Conservation (phyloP, 2,113 vertebrate genomes). For the Toxotes chatareus region DNA sequence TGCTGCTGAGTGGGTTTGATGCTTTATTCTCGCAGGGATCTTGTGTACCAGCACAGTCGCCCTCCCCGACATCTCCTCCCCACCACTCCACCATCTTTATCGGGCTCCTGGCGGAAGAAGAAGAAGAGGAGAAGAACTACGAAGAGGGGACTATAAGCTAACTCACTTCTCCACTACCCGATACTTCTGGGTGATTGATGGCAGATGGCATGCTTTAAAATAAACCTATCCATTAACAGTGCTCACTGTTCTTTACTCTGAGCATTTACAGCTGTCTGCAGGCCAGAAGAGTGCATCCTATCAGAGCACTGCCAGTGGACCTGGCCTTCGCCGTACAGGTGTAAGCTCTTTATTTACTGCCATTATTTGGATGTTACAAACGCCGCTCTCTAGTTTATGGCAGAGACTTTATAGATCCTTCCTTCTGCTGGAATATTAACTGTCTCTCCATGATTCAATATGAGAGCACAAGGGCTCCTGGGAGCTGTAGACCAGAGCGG, state of each 20-base stretch:
- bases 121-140: background rate
- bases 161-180: slow-evolving; percentile 83
- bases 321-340: slow-evolving; percentile 88
- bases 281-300: slow-evolving; percentile 55
- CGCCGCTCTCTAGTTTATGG: slow-evolving; percentile 72
- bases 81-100: slow-evolving; percentile 84
- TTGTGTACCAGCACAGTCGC: slow-evolving; percentile 1
- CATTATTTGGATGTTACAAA: slow-evolving; percentile 77
- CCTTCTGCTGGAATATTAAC: slow-evolving; percentile 77
- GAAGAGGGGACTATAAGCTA: slow-evolving; percentile 82
- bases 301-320: slow-evolving; percentile 71
- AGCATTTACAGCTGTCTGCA: slow-evolving; percentile 89
- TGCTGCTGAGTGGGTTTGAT: slow-evolving; percentile 97
- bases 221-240: slow-evolving; percentile 97
- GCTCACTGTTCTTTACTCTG: slow-evolving; percentile 88
- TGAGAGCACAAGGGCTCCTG: slow-evolving; percentile 67
- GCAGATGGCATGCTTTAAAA: slow-evolving; percentile 96
- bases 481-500: slow-evolving; percentile 67
- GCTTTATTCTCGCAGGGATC: slow-evolving; percentile 92
- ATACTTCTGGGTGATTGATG: slow-evolving; percentile 95
- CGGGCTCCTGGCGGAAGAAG: slow-evolving; percentile 79
- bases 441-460: slow-evolving; percentile 75
- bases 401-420: slow-evolving; percentile 75
- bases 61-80: background rate
- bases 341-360: slow-evolving; percentile 93